Conservation (phyloP, 2,797 vertebrate species). For the Onychomys arenicola region DNA sequence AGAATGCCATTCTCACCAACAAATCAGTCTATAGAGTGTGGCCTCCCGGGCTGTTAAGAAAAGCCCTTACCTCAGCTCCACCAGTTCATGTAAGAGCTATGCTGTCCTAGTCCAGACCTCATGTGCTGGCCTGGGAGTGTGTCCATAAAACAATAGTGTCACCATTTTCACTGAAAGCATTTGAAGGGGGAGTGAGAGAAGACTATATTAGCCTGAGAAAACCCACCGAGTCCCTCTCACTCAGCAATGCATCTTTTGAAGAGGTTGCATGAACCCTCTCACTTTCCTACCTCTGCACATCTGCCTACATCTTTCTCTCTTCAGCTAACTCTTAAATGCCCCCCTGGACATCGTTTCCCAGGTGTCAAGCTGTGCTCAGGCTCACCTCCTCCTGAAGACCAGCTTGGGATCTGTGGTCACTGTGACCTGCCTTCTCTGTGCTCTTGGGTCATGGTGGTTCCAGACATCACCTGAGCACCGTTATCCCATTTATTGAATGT, state of each 20-base stretch:
- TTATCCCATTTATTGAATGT: not conserved
- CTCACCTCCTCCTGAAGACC: not conserved
- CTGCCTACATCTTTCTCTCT: not conserved
- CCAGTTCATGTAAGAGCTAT: not conserved
- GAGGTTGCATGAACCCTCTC: rapidly evolving
- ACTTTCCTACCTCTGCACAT: not conserved
- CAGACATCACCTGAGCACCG: rapidly evolving
- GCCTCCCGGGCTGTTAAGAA: not conserved
- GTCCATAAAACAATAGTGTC: not conserved
- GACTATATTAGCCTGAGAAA: not conserved
- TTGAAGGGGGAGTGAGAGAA: not conserved
- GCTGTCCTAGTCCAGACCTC: too few relatives aligned
- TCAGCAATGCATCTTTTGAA: not conserved
- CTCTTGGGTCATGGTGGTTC: not conserved
- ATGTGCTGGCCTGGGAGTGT: not conserved
- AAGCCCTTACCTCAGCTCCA: not conserved
- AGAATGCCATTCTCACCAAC: not conserved
- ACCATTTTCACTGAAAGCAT: not conserved
- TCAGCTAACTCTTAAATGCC: not conserved
- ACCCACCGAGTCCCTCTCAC: not conserved
- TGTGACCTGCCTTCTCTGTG: not conserved
- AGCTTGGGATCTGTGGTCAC: too few relatives aligned
- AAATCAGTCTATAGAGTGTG: not conserved
- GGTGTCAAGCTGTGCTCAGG: not conserved
- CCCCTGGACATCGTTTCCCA: too few relatives aligned